Evolutionary conservation across 2,797 vertebrate genomes (phyloP).

Genomic region (Crenuchus spilurus): DNA sequence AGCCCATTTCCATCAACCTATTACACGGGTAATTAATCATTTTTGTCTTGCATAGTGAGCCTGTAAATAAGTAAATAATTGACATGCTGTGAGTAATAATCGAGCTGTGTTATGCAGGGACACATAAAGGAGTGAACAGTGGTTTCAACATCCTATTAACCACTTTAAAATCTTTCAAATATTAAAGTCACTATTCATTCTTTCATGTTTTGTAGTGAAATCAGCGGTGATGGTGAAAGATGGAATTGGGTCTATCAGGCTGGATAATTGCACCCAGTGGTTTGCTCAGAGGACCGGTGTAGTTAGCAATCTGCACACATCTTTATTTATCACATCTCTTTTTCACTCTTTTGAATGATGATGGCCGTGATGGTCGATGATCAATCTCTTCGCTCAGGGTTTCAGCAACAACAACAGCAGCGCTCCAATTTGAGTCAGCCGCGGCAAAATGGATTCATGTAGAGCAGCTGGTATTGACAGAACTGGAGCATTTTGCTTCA

Average conservation of each 20-base stretch:
- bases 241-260: constrained; percentile 19
- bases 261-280: constrained; percentile 6
- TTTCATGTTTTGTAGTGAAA: constrained; percentile 8
- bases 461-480: constrained; percentile 22
- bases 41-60: neutral
- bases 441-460: constrained; percentile 18
- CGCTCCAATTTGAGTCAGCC: constrained; percentile 17
- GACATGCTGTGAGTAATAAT: neutral
- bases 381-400: constrained; percentile 9
- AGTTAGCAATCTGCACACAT: constrained; percentile 9
- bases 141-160: neutral
- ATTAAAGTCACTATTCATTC: neutral
- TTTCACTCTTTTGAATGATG: constrained; percentile 16
- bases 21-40: neutral
- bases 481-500: constrained; percentile 19
- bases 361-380: constrained; percentile 14
- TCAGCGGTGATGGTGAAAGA: neutral
- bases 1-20: neutral
- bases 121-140: neutral
- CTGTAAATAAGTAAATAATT: neutral
- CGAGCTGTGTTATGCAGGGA: neutral
- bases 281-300: constrained; percentile 8
- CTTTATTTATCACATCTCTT: constrained; percentile 10
- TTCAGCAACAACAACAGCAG: constrained; percentile 20
- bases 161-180: neutral